Evolutionary conservation across 2,888 invertebrate species (phyloP), one percentile per base, ranked within the genome.

Genomic region (Cinara cedri): DNA sequence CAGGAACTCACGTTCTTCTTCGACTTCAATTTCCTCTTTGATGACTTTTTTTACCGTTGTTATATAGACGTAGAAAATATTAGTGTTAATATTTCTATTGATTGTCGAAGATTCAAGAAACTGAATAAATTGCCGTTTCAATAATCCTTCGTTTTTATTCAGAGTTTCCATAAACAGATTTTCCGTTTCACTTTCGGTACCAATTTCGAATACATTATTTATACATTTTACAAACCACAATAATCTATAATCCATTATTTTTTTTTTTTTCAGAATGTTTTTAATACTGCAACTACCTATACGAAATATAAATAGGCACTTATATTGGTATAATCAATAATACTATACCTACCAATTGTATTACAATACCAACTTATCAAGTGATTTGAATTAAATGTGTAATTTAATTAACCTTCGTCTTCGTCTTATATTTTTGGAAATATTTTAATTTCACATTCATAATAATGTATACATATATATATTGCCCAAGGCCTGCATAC

Each of bases 211-310:
- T 6, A 78, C 70, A n/a, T 70, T 78, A 11, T 78, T 78, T 42
- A 78, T 70, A 6, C 78, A 78, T 78, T 70, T 78, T 13, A 42
- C 78, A 42, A 78, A 78, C 78, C 78, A 78, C 21, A 78, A 26
- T 8, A 78, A 14, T 62, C 78, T 60, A 9, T 49, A 60, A 13
- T 78, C 78, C 78, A 60, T 70, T 46, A 9, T 75, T 34, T 34
- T 34, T 34, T 63, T 21, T 70, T 46, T 13, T 75, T 63, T 21
- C n/a, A 16, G 8, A 49, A 51, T 26, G 1, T n/a, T 21, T 34
- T 8, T 10, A 46, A 46, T 46, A 13, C 46, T 13, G 11, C 10
- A 46, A 46, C 13, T 13, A 46, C 10, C 1, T 46, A 13, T 46
- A 46, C 3, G 6, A 34, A 34, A 34, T 4, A 34, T 34, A 6